Base-by-base conservation (phyloP, 2,888 invertebrate genomes). In the Bibio marci region DNA sequence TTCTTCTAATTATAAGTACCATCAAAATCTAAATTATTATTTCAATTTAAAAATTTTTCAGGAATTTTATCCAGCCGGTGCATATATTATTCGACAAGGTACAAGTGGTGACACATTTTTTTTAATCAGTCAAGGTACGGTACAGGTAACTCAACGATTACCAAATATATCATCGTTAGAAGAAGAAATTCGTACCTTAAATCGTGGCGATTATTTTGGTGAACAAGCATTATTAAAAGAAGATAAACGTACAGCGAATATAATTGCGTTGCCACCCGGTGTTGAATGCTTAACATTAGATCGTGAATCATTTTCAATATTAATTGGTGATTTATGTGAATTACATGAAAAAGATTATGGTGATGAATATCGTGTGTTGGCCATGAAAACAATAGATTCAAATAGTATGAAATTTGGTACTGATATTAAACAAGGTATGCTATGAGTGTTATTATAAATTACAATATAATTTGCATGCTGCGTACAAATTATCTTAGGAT, bases 71-170 rank as follows among this genome's bases (percentile, higher is more conserved):
- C 71, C 76, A 10, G 72, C 80, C 13, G 85, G 80, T 1, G 76
- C 79, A 0, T 73, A 74, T 43, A 87, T 91, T 38, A 78, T 91
- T 13, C 69, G 80, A 1, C 87, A 91, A 62, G 90, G 88, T 1
- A 85, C 86, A 41, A 72, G 71, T 15, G 90, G 90, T 3, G 86
- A 90, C 53, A 86, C 85, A 45, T 91, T 91, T 63, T 91, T 82
- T 55, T 81, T 91, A 43, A 86, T 91, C 50, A 79, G 82, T 46
- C 83, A 81, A 19, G 88, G 88, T 13, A 73, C 71, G 27, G 87
- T 86, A 11, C 67, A 72, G 36, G 75, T 85, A 25, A 79, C 78
- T 1, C 79, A 80, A 52, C 69, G 74, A 33, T 66, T 71, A 12
- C 67, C 70, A 4, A 71, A 71, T 18, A 66, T 48, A 2, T 12